Conservation (phyloP, 1,140 invertebrate genomes). For the Oreohelix idahoensis region DNA sequence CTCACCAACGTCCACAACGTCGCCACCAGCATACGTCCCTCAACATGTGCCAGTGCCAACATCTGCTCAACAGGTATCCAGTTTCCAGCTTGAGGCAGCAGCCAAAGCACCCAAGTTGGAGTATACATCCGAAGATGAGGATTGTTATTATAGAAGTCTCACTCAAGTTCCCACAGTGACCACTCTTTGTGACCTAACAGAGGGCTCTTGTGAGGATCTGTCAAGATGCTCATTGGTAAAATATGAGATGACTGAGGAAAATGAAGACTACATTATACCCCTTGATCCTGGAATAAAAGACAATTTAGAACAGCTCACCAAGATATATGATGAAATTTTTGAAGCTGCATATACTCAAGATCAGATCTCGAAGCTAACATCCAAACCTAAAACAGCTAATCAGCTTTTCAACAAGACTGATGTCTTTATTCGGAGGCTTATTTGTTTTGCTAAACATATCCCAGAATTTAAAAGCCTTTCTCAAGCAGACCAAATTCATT, state of each 20-base stretch:
- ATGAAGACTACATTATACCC: slow-evolving; percentile 51
- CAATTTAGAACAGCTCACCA: slow-evolving; percentile 54
- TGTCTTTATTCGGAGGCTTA: slow-evolving; percentile 86
- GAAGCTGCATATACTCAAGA: slow-evolving; percentile 58
- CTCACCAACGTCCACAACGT: slow-evolving; percentile 30
- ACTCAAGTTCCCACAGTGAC: background rate
- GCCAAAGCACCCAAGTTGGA: slow-evolving; percentile 21
- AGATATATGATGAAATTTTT: slow-evolving; percentile 58
- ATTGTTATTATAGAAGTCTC: background rate
- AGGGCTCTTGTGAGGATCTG: background rate
- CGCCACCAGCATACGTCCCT: slow-evolving; percentile 8
- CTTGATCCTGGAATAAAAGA: slow-evolving; percentile 51
- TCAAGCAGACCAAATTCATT: slow-evolving; percentile 65
- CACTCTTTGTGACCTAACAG: background rate
- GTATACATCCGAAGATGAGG: slow-evolving; percentile 8
- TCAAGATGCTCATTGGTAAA: slow-evolving; percentile 33
- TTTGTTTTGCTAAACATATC: slow-evolving; percentile 67
- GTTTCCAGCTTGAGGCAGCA: background rate
- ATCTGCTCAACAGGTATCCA: background rate
- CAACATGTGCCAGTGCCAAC: background rate
- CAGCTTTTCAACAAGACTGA: slow-evolving; percentile 81
- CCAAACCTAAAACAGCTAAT: slow-evolving; percentile 56
- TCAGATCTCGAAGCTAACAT: slow-evolving; percentile 50
- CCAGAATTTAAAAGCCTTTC: slow-evolving; percentile 63
- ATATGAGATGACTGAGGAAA: slow-evolving; percentile 42